A percentile compares a stretch with the other conserved stretches of the same genome.
phyloP scores from a whole-genome alignment of 2,888 invertebrate species.

The Pharmacophagus antenor region DNA sequence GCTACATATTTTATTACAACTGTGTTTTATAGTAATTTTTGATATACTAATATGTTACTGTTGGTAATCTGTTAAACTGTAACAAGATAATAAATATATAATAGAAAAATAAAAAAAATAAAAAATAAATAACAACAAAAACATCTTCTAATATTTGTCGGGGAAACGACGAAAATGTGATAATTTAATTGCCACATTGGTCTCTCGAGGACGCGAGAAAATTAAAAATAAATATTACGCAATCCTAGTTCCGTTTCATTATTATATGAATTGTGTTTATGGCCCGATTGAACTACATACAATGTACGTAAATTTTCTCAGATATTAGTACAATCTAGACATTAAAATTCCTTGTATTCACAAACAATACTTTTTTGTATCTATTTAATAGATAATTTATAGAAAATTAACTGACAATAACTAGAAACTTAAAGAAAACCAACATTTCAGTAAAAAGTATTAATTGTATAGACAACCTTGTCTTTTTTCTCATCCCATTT shows the following conservation, averaged over 20 bases:
- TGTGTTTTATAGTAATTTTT: neutral
- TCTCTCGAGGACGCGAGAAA: conserved; percentile 53
- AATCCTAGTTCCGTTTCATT: conserved; percentile 57
- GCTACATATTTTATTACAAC: neutral
- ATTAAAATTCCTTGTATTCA: conserved; percentile 16
- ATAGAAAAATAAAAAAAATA: too few relatives aligned
- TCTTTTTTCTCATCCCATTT: too few relatives aligned
- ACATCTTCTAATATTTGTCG: conserved; percentile 36
- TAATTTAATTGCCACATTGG: conserved; percentile 63
- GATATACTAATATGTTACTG: neutral
- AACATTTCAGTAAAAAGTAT: too few relatives aligned
- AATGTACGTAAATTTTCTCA: conserved; percentile 33
- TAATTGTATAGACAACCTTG: too few relatives aligned
- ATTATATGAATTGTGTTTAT: conserved; percentile 34
- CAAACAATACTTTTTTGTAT: too few relatives aligned
- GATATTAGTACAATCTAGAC: conserved; percentile 31
- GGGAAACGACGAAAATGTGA: conserved; percentile 52
- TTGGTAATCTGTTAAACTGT: neutral
- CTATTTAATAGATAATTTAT: too few relatives aligned
- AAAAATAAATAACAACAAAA: too few relatives aligned
- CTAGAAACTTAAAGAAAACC: too few relatives aligned
- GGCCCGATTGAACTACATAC: conserved; percentile 35
- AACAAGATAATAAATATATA: conserved; percentile 35
- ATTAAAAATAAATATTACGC: conserved; percentile 57
- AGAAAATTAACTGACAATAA: too few relatives aligned